A percentile compares a stretch with the other conserved stretches of the same genome.
Evolutionary conservation across 1,140 invertebrate species (phyloP).

Genomic region (Hyphantria cunea): DNA sequence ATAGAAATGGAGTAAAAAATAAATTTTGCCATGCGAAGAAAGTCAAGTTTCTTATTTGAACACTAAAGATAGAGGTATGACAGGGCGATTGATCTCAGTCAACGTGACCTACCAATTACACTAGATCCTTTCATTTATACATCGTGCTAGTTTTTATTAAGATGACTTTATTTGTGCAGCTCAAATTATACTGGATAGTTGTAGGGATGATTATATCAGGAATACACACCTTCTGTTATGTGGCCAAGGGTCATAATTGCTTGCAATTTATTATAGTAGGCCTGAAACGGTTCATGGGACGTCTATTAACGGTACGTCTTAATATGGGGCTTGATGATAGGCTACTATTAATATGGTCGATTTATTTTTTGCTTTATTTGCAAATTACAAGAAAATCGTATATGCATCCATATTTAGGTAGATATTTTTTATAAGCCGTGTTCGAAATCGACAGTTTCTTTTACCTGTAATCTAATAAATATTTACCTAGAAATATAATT

Average conservation of each 20-base stretch:
- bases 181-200: too few relatives aligned
- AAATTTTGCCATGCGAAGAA: constrained; percentile 7
- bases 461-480: too few relatives aligned
- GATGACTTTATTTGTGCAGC: too few relatives aligned
- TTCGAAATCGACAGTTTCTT: too few relatives aligned
- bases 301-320: constrained; percentile 40
- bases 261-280: constrained; percentile 4
- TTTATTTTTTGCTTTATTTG: constrained; percentile 23
- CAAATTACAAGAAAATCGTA: too few relatives aligned
- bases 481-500: too few relatives aligned
- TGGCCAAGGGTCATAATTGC: constrained; percentile 19
- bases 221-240: constrained; percentile 21
- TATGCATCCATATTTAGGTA: too few relatives aligned
- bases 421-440: too few relatives aligned
- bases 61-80: constrained; percentile 18
- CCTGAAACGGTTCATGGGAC: constrained; percentile 11
- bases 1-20: too few relatives aligned
- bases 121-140: constrained; percentile 12
- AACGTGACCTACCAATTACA: constrained; percentile 15
- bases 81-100: constrained; percentile 29
- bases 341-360: constrained; percentile 31
- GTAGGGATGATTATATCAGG: not conserved
- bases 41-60: constrained; percentile 11
- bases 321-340: constrained; percentile 47
- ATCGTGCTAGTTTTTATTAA: constrained; percentile 6